Percentiles rank a stretch among this genome's conserved stretches.
Evolutionary conservation across 2,797 vertebrate genomes (phyloP).

Genomic region (Typhlichthys eigenmanni): DNA sequence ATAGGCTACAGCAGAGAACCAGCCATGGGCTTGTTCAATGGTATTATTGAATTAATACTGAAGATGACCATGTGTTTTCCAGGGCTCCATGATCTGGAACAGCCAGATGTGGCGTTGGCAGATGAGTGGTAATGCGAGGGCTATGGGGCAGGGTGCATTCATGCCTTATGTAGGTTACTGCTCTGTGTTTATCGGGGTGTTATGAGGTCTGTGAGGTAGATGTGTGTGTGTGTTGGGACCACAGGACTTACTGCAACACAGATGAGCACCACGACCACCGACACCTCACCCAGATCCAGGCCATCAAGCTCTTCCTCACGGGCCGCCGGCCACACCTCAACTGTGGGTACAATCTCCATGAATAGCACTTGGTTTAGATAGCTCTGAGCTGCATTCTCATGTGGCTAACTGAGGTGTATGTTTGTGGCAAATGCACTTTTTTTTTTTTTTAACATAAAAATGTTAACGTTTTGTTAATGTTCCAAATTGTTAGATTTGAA

Average conservation of each 20-base stretch:
- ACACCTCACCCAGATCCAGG: conserved; percentile 91
- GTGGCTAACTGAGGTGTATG: too few species aligned
- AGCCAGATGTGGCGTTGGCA: conserved; percentile 95
- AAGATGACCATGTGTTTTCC: conserved; percentile 64
- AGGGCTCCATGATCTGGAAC: conserved; percentile 97
- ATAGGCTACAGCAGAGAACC: too few species aligned
- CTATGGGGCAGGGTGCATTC: conserved; percentile 54
- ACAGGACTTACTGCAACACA: conserved; percentile 97
- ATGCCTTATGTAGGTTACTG: conserved; percentile 70
- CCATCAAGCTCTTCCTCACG: conserved; percentile 94
- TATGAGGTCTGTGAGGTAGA: conserved; percentile 50
- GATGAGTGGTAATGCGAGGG: conserved; percentile 91
- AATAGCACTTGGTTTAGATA: too few species aligned
- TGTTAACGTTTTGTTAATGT: too few species aligned
- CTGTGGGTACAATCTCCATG: conserved; percentile 78
- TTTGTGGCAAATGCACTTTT: too few species aligned
- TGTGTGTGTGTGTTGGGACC: conserved; percentile 42
- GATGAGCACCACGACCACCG: conserved; percentile 85
- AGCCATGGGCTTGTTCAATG: conserved; percentile 20
- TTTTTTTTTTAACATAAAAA: too few species aligned
- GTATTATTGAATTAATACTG: conserved; percentile 67
- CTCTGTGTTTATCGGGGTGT: conserved; percentile 43
- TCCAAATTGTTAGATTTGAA: too few species aligned
- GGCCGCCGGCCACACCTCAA: conserved; percentile 90
- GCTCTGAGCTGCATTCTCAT: too few species aligned